phyloP scores from a whole-genome alignment of 2,113 vertebrate species.

The Crotalus horridus region DNA sequence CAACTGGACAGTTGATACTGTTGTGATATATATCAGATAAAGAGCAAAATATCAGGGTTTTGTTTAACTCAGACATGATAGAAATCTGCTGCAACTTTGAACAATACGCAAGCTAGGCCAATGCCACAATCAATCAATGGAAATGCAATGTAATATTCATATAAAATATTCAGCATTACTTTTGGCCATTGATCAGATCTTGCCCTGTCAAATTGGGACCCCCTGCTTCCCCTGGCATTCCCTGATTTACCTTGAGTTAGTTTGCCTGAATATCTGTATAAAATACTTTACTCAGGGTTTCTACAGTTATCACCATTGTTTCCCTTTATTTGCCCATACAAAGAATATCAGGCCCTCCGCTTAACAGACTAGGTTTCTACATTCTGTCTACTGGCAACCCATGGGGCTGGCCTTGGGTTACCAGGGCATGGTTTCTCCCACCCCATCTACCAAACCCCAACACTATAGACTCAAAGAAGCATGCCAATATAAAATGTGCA shows the following conservation, averaged over 20 bases:
- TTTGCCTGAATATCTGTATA: not conserved
- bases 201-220: not conserved
- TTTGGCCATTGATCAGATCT: not conserved
- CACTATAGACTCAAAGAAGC: not conserved
- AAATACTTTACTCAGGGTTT: not conserved
- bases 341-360: not conserved
- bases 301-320: not conserved
- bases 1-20: no score
- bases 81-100: not conserved
- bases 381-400: not conserved
- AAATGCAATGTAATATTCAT: not conserved
- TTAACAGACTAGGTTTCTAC: not conserved
- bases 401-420: not conserved
- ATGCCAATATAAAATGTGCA: not conserved
- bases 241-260: not conserved
- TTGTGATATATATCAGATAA: not conserved
- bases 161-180: not conserved
- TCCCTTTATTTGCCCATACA: not conserved
- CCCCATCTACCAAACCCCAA: not conserved
- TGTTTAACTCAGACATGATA: not conserved
- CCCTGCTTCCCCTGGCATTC: not conserved
- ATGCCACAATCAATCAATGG: not conserved
- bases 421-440: not conserved
- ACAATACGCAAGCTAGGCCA: not conserved
- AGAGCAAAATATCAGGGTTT: not conserved